Evolutionary conservation across 2,113 vertebrate species (phyloP).

Genomic region (Carassius auratus): DNA sequence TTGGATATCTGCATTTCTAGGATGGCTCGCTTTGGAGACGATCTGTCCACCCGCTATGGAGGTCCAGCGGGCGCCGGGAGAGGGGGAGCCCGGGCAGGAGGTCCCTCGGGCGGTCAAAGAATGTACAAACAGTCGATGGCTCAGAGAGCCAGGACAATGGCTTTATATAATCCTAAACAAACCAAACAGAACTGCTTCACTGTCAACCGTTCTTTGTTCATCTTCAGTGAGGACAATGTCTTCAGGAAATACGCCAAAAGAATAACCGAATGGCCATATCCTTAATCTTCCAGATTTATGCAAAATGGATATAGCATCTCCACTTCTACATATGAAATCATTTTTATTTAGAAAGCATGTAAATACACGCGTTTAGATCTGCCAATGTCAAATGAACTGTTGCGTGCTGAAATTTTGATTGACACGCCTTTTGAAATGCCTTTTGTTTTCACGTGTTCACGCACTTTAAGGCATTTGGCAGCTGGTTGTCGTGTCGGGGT

Average conservation of each 20-base stretch:
- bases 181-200: constrained; percentile 99
- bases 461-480: constrained; percentile 23
- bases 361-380: background rate
- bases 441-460: constrained; percentile 27
- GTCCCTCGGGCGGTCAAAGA: constrained; percentile 87
- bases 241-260: constrained; percentile 98
- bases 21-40: constrained; percentile 97
- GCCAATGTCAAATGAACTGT: background rate
- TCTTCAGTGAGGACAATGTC: constrained; percentile 98
- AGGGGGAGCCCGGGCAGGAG: constrained; percentile 87
- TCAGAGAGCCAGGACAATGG: constrained; percentile 97
- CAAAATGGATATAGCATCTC: background rate
- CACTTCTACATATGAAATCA: background rate
- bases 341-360: background rate
- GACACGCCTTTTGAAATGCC: background rate
- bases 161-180: constrained; percentile 98
- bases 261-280: constrained; percentile 99
- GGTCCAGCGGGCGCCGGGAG: constrained; percentile 79
- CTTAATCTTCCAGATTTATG: constrained; percentile 65
- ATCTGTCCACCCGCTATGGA: constrained; percentile 90
- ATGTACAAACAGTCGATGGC: constrained; percentile 99
- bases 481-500: constrained; percentile 36
- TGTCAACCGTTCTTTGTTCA: constrained; percentile 98
- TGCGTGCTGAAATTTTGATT: background rate
- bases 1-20: constrained; percentile 82